Evolutionary conservation across 2,797 vertebrate genomes (phyloP), one percentile per base, ranked within the genome.

Genomic region (Natrix natrix): DNA sequence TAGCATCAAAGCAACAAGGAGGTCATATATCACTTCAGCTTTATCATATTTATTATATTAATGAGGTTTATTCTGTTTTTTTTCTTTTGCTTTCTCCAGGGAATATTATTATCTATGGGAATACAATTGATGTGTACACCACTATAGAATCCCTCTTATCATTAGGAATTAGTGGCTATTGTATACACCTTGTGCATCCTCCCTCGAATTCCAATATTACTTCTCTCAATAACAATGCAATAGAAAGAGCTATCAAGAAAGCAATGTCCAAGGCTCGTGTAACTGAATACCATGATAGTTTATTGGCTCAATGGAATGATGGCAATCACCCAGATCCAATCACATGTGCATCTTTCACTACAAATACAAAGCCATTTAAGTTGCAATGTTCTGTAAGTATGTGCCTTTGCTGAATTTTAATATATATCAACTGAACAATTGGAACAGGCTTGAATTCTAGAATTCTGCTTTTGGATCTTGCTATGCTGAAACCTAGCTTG

Each of bases 51-150:
- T 95, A 95, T 96, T 96, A 94, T 88, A 95, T 97, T 97, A 97
- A 97, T 95, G 96, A 96, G 95, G 94, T 95, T 96, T 12, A 56
- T 89, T 60, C 88, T 57, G 54, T 95, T 93, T 66, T 83, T 16
- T 20, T 28, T 59, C 90, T 91, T 16, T 56, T 4, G 20, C 52
- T 56, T 57, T 92, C 87, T 95, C 89, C 95, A 99, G 99, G 98
- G 88, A 97, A 98, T 22, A 90, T 98, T 87, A 97, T 99, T 88
- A 97, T 99, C 92, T 99, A 99, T 7, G 99, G 99, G 69, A 97
- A 97, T 96, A 98, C 97, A 95, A 91, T 98, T 0, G 99, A 99
- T 26, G 96, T 96, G 91, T 99, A 98, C 96, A 98, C 98, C 96
- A 97, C 98, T 0, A 95, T 98, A 90, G 98, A 98, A 96, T 93